Percentiles rank a stretch among this genome's conserved stretches.
These are phyloP conservation scores for Neodiprion pinetum DNA, from an alignment of 1,140 invertebrate genomes.

Conservation along the genomic window DNA sequence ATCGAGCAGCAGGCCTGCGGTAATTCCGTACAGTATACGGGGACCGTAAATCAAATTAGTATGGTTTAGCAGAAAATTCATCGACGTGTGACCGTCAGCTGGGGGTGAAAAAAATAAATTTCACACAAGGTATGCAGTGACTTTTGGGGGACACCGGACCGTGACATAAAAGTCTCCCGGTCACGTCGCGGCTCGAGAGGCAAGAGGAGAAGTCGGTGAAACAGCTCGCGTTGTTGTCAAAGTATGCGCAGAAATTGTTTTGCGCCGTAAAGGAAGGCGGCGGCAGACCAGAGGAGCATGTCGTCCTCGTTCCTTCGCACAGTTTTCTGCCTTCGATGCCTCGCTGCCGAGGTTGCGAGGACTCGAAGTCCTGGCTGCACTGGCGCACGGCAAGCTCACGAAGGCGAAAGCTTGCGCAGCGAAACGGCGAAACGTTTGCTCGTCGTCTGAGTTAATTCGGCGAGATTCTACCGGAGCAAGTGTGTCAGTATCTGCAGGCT, in stretches of 20 bases:
- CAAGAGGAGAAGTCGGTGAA: slow-evolving; percentile 25
- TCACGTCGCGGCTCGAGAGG: slow-evolving; percentile 21
- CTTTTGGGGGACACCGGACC: slow-evolving; percentile 15
- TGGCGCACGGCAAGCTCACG: not conserved
- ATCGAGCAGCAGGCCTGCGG: too few relatives aligned
- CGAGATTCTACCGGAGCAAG: not conserved
- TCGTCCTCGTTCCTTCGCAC: not conserved
- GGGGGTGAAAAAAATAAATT: too few relatives aligned
- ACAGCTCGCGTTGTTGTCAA: slow-evolving; percentile 38
- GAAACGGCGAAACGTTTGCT: not conserved
- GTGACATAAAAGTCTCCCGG: slow-evolving; percentile 16
- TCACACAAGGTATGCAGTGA: slow-evolving; percentile 4
- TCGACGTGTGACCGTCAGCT: too few relatives aligned
- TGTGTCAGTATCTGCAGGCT: too few relatives aligned
- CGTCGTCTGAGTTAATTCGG: not conserved
- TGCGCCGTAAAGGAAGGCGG: slow-evolving; percentile 32
- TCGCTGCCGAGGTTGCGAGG: not conserved
- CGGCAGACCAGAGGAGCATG: slow-evolving; percentile 17
- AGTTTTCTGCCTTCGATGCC: not conserved
- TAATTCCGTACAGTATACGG: too few relatives aligned
- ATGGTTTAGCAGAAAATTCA: too few relatives aligned
- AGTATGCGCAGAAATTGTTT: slow-evolving; percentile 51
- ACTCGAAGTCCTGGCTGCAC: not conserved
- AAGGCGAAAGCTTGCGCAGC: not conserved
- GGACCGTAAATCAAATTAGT: too few relatives aligned